Base-by-base conservation (phyloP, 2,888 invertebrate species). In the Limnephilus lunatus region DNA sequence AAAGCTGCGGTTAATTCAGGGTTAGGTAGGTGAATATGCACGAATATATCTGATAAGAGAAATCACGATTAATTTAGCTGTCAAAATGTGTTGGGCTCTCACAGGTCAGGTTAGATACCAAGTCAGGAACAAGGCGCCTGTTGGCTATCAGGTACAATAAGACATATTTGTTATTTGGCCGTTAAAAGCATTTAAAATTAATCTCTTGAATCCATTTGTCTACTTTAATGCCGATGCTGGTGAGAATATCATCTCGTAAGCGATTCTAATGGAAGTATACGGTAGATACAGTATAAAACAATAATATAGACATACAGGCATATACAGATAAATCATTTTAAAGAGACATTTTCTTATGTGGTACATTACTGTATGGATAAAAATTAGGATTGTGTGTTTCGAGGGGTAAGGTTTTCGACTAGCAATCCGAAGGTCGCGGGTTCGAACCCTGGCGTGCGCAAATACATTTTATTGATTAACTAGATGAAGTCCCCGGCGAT, bases 61-160 rank as follows among this genome's bases (percentile, higher is more conserved):
- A 87, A 48, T 91, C 91, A 91, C 92, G 92, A 92, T 92, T 91
- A 85, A 92, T 91, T 92, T 89, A 91, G 89, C 81, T 89, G 89
- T 92, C 91, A 87, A 87, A 92, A 90, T 88, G 85, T 92, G 86
- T 86, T 91, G 81, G 86, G 48, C 39, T 91, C 68, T 91, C 48
- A 68, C 30, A 31, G 48, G 48, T 48, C 15, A 31, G 44, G 87
- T 44, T 15, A 30, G 53, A 53, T 68, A 68, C 68, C 25, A 7
- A 68, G 68, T 68, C 68, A 87, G 53, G 53, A 53, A 53, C 35
- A 39, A 85, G 85, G 32, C 32, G 85, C 85, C 85, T 85, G 32
- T 68, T 35, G 85, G 25, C 82, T 14, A 32, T 82, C 19, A 32
- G 39, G 25, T 35, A 85, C 32, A 85, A 85, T 31, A 85, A 35